Percentiles rank a stretch among this genome's conserved stretches.
These are phyloP conservation scores for Heteropelma amictum DNA, from an alignment of 2,888 invertebrate species.

Conservation along the genomic window DNA sequence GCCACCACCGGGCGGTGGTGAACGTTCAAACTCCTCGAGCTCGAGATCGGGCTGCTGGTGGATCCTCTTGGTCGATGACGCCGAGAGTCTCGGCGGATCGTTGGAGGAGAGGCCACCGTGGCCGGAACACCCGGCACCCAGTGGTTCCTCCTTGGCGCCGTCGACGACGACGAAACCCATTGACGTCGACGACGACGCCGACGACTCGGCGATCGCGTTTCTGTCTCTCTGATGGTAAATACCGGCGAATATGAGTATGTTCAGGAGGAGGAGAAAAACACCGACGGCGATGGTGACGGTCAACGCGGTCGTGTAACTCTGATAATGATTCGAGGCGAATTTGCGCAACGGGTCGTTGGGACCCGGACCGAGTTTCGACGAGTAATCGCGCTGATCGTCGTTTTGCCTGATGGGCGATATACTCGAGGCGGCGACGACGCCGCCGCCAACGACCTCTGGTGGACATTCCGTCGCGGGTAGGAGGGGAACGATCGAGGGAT, in stretches of 20 bases:
- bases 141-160: conserved; percentile 87
- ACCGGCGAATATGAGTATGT: conserved; percentile 92
- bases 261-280: conserved; percentile 88
- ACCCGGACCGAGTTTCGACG: conserved; percentile 80
- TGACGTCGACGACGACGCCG: conserved; percentile 57
- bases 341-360: conserved; percentile 87
- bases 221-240: conserved; percentile 90
- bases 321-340: conserved; percentile 90
- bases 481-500: no score
- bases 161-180: conserved; percentile 75
- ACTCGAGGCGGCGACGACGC: conserved; percentile 24
- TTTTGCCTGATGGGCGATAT: not conserved
- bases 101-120: not conserved
- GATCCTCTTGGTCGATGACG: conserved; percentile 71
- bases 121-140: conserved; percentile 86
- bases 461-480: conserved; percentile 90
- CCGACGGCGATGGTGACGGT: conserved; percentile 93
- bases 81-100: conserved; percentile 64
- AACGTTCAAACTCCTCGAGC: conserved; percentile 82
- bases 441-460: conserved; percentile 79
- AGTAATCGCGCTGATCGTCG: conserved; percentile 50
- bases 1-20: conserved; percentile 78
- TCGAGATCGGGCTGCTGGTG: conserved; percentile 81
- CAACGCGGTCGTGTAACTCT: conserved; percentile 92
- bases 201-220: conserved; percentile 67